A percentile compares a stretch with the other conserved stretches of the same genome.
Conservation (phyloP, 1,140 invertebrate species). For the Nautilus pompilius region DNA sequence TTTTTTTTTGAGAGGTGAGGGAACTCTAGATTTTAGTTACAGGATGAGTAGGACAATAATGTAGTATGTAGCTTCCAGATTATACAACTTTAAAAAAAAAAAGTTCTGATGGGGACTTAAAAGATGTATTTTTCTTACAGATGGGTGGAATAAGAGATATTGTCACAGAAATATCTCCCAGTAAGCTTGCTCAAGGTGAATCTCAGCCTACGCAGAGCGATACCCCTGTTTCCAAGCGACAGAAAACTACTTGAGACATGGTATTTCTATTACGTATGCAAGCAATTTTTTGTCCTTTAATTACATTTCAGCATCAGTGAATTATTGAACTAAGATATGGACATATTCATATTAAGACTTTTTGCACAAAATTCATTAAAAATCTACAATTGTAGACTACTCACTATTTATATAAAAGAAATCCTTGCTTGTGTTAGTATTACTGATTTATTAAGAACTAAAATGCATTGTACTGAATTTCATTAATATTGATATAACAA, state of each 20-base stretch:
- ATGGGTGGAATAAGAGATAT: conserved; percentile 34
- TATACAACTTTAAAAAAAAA: background rate
- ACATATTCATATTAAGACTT: too few relatives aligned
- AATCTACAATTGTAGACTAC: too few relatives aligned
- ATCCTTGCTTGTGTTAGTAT: too few relatives aligned
- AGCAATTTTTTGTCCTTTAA: too few relatives aligned
- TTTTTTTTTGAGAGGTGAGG: background rate
- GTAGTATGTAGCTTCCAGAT: background rate
- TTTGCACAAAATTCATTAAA: too few relatives aligned
- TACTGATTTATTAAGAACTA: too few relatives aligned
- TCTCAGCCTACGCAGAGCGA: background rate
- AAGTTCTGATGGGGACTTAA: background rate
- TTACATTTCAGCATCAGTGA: too few relatives aligned
- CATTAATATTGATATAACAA: too few relatives aligned
- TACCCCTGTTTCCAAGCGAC: conserved; percentile 15
- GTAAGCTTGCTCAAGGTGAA: background rate
- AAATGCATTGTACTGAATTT: too few relatives aligned
- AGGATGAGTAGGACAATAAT: background rate
- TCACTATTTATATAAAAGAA: too few relatives aligned
- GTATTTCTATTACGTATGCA: too few relatives aligned
- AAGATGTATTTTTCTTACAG: conserved; percentile 17
- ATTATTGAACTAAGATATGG: too few relatives aligned
- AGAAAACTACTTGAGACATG: conserved; percentile 22
- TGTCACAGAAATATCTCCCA: background rate
- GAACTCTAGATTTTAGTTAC: background rate